These are phyloP conservation scores for Operophtera brumata DNA, from an alignment of 2,888 invertebrate species.

Conservation along the genomic window DNA sequence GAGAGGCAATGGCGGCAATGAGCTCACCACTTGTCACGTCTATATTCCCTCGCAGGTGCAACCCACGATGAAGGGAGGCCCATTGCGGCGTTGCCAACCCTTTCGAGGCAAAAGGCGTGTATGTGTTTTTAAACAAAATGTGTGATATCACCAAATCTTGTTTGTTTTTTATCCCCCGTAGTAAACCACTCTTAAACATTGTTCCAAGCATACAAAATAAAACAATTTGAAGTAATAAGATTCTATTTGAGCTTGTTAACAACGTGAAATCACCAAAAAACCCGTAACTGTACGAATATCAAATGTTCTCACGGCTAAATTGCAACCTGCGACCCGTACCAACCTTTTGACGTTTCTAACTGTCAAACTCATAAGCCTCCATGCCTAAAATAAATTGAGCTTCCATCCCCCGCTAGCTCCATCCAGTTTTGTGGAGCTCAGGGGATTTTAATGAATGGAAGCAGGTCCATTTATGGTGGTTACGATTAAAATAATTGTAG, in stretches of 20 bases:
- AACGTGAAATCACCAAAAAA: slow-evolving; percentile 28
- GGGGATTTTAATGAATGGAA: slow-evolving; percentile 17
- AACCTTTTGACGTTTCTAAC: slow-evolving; percentile 64
- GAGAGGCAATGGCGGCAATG: no score
- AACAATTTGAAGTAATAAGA: slow-evolving; percentile 3
- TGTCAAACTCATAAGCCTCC: slow-evolving; percentile 57
- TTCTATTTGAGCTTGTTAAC: slow-evolving; percentile 23
- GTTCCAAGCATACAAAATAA: not conserved
- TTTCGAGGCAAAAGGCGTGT: no score
- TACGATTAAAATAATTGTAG: slow-evolving; percentile 56
- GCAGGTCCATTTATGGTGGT: slow-evolving; percentile 45
- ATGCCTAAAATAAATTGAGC: slow-evolving; percentile 41
- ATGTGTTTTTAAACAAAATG: no score
- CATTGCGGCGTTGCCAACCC: no score
- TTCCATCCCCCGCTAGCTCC: slow-evolving; percentile 2
- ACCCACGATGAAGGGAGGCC: no score
- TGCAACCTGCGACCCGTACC: slow-evolving; percentile 66
- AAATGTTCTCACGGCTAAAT: slow-evolving; percentile 66
- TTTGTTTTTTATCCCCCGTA: no score
- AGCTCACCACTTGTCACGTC: no score
- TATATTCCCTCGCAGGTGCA: no score
- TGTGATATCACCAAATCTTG: no score
- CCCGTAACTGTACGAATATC: slow-evolving; percentile 38
- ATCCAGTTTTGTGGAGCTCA: slow-evolving; percentile 11
- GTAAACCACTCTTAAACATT: not conserved